phyloP scores from a whole-genome alignment of 1,140 invertebrate species.

The Gonatopus flavifemur region DNA sequence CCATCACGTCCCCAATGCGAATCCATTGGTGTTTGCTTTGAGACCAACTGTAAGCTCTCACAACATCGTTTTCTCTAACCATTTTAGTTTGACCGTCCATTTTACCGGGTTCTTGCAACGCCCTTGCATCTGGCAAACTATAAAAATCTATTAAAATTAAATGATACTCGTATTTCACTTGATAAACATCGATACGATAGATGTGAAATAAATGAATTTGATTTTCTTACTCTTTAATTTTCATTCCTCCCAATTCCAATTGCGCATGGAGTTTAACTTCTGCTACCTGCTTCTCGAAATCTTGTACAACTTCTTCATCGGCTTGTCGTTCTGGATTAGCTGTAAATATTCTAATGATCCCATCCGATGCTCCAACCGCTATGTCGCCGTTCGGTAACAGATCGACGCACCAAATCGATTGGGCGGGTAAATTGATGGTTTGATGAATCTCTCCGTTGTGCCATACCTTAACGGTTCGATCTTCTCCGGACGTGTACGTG shows the following conservation, averaged over 20 bases:
- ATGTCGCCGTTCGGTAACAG: slow-evolving; percentile 84
- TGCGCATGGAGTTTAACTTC: slow-evolving; percentile 63
- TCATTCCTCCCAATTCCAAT: slow-evolving; percentile 78
- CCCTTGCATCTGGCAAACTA: slow-evolving; percentile 76
- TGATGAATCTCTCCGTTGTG: slow-evolving; percentile 66
- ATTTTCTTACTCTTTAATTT: slow-evolving; percentile 72
- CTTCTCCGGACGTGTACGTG: slow-evolving; percentile 81
- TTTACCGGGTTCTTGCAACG: slow-evolving; percentile 75
- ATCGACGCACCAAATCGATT: slow-evolving; percentile 87
- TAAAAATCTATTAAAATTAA: slow-evolving; percentile 15
- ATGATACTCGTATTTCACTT: slow-evolving; percentile 13
- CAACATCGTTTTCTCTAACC: slow-evolving; percentile 71
- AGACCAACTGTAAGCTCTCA: slow-evolving; percentile 82
- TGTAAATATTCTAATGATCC: slow-evolving; percentile 83
- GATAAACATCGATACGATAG: slow-evolving; percentile 6
- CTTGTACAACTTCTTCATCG: slow-evolving; percentile 60
- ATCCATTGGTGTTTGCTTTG: slow-evolving; percentile 73
- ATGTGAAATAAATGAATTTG: not conserved
- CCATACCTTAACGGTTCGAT: slow-evolving; percentile 87
- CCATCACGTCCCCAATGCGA: slow-evolving; percentile 88
- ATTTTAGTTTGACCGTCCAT: slow-evolving; percentile 86
- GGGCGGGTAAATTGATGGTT: slow-evolving; percentile 77
- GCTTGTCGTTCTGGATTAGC: slow-evolving; percentile 69
- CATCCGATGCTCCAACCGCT: slow-evolving; percentile 88
- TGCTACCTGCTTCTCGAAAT: slow-evolving; percentile 75